Evolutionary conservation across 2,797 vertebrate species (phyloP).

Genomic region (Chanos chanos): DNA sequence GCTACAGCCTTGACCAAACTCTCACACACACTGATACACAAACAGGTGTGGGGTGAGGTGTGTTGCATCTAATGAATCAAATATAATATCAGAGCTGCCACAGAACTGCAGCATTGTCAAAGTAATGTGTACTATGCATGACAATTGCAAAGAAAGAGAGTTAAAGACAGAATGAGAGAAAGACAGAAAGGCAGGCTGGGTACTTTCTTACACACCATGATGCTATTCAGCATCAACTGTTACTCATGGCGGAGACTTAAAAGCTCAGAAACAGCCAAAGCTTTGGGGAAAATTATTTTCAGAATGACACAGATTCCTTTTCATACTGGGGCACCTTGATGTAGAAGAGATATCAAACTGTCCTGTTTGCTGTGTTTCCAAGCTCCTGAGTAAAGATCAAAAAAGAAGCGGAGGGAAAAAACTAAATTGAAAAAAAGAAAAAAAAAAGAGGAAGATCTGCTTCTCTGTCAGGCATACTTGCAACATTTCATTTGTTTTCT

Average conservation of each 20-base stretch:
- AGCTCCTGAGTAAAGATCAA: conserved; percentile 20
- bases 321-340: conserved; percentile 20
- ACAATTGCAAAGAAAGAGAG: too few species aligned
- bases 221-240: conserved; percentile 36
- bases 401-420: conserved; percentile 1
- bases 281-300: conserved; percentile 35
- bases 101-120: too few species aligned
- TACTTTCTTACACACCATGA: too few species aligned
- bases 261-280: conserved; percentile 17
- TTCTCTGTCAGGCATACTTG: conserved; percentile 17
- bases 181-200: background rate
- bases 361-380: conserved; percentile 12
- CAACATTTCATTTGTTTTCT: conserved; percentile 20
- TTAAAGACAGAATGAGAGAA: background rate
- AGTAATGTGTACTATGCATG: too few species aligned
- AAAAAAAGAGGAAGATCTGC: background rate
- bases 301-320: conserved; percentile 21
- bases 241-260: conserved; percentile 25
- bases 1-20: conserved; percentile 16
- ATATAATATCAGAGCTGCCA: too few species aligned
- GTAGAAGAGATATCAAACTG: conserved; percentile 24
- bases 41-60: background rate
- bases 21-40: background rate
- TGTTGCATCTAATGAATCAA: background rate
- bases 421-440: background rate